phyloP scores from a whole-genome alignment of 2,113 vertebrate genomes.

The Heteronetta atricapilla region DNA sequence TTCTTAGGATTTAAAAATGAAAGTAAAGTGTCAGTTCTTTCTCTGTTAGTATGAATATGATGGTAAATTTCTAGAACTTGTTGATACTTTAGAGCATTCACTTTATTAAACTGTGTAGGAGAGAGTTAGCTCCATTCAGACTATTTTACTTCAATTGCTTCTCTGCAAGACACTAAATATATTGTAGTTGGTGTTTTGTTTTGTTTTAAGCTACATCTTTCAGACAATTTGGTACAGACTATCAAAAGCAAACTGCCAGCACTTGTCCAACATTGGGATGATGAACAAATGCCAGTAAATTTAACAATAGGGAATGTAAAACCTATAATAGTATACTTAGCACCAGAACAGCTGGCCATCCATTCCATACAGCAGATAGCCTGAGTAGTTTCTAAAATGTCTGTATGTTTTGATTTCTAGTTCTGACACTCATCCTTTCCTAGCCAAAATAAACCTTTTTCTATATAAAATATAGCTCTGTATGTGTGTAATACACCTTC shows the following conservation, averaged over 20 bases:
- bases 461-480: not conserved
- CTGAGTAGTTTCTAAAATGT: not conserved
- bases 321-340: not conserved
- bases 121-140: not conserved
- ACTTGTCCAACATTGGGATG: not conserved
- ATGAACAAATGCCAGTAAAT: not conserved
- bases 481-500: not conserved
- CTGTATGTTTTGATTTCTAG: not conserved
- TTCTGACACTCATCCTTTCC: not conserved
- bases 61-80: not conserved
- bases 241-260: not conserved
- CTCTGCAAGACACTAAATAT: not conserved
- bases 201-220: not conserved
- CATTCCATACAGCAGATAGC: accelerated
- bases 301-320: not conserved
- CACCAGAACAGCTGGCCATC: not conserved
- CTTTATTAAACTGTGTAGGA: not conserved
- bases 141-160: not conserved
- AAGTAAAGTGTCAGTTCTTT: not conserved
- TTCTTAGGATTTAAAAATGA: not conserved
- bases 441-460: not conserved
- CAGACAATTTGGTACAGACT: not conserved
- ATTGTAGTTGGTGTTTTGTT: accelerated
- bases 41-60: not conserved
- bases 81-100: not conserved